phyloP scores from a whole-genome alignment of 2,888 invertebrate genomes.

The Dermolepida albohirtum region DNA sequence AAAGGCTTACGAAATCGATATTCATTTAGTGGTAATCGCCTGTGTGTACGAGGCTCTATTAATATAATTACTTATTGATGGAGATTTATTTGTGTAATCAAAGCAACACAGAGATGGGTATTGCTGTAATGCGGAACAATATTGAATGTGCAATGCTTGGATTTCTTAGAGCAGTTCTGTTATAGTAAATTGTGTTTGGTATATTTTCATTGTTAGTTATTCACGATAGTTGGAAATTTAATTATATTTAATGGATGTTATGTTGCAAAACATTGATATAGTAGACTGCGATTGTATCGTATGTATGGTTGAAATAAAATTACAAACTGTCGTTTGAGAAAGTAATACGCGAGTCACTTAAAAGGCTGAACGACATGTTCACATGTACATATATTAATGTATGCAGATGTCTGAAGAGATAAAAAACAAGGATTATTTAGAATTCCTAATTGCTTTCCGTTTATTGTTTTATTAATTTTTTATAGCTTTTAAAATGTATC shows the following conservation, averaged over 20 bases:
- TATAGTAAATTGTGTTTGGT: neutral
- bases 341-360: constrained; percentile 14
- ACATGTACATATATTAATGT: no score
- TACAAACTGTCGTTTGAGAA: constrained; percentile 26
- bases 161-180: constrained; percentile 13
- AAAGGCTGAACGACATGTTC: neutral
- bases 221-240: constrained; percentile 13
- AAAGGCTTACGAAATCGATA: neutral
- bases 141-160: neutral
- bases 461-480: no score
- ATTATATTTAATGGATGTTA: constrained; percentile 23
- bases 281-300: constrained; percentile 7
- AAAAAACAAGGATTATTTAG: no score
- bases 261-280: constrained; percentile 20
- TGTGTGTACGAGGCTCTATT: no score
- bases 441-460: no score
- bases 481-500: no score
- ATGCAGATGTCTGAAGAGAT: no score
- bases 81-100: neutral
- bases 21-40: constrained; percentile 5
- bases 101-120: neutral
- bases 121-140: constrained; percentile 18
- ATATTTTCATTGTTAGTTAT: constrained; percentile 7
- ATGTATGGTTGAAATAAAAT: constrained; percentile 9
- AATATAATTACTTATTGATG: neutral